Evolutionary conservation across 1,140 invertebrate species (phyloP), one percentile per base, ranked within the genome.

Genomic region (Tetragnatha versicolor): DNA sequence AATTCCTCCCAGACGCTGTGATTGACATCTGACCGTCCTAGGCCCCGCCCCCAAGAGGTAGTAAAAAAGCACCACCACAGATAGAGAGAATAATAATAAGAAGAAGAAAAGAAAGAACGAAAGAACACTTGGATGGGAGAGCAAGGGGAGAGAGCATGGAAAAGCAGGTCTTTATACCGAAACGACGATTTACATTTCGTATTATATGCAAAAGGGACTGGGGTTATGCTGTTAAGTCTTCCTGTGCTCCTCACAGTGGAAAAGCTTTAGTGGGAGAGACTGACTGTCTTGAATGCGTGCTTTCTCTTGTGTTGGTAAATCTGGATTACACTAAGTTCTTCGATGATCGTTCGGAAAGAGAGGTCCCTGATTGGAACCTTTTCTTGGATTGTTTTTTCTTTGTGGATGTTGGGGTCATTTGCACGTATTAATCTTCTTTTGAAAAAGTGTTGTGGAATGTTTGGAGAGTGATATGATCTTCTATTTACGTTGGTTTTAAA

Each of bases 171-270:
- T 75, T 63, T 75, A 75, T 75, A 75, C 55, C 37, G n/a, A 58
- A 49, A 75, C 29, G 58, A 35, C 72, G 72, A 75, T 75, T 75
- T 75, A 75, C 72, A 75, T 75, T 75, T 61, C 72, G 51, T 37
- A 63, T 75, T 75, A 75, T 75, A 75, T 75, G 72, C 72, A 75
- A 63, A 75, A n/a, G 47, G 66, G 35, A 27, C 20, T 37, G 14
- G 37, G 37, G 14, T 29, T 42, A 20, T 33, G 66, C 35, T 51
- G 35, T 60, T 60, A 73, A 60, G 60, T 73, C 49, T 60, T 10
- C 35, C 51, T 42, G 27, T 17, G 25, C 20, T 60, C 58, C n/a
- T n/a, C n/a, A n/a, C n/a, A n/a, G n/a, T n/a, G n/a, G n/a, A n/a
- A n/a, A n/a, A n/a, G n/a, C n/a, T n/a, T n/a, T n/a, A n/a, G n/a